Conservation (phyloP, 2,888 invertebrate species). For the Nymphalis polychloros region DNA sequence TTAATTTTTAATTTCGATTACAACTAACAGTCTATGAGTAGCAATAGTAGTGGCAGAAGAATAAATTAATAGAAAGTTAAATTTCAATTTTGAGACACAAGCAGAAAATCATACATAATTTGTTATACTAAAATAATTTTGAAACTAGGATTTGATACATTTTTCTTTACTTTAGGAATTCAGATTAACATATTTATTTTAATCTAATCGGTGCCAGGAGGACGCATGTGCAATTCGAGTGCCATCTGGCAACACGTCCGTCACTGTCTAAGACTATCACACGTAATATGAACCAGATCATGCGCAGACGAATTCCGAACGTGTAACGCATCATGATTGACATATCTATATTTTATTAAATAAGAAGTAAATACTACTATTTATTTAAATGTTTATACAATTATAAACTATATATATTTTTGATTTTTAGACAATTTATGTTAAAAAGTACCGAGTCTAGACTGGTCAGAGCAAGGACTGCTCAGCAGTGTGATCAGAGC, state of each 20-base stretch:
- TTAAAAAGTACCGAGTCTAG: too few relatives aligned
- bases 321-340: neutral
- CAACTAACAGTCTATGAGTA: too few relatives aligned
- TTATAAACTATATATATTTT: too few relatives aligned
- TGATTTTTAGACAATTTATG: too few relatives aligned
- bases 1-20: too few relatives aligned
- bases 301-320: conserved; percentile 10
- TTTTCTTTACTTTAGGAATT: neutral
- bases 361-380: too few relatives aligned
- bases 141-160: neutral
- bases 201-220: conserved; percentile 9
- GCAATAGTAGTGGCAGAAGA: neutral
- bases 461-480: too few relatives aligned
- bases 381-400: too few relatives aligned
- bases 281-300: conserved; percentile 25
- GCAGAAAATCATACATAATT: neutral
- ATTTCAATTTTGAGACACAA: too few relatives aligned
- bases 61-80: neutral
- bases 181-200: neutral
- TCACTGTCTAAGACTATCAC: conserved; percentile 33
- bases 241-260: conserved; percentile 25
- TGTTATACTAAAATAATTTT: neutral
- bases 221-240: conserved; percentile 1
- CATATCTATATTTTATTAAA: neutral
- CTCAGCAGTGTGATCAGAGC: too few relatives aligned